Conservation (phyloP, 1,140 invertebrate species). For the Sarcophaga peregrina region DNA sequence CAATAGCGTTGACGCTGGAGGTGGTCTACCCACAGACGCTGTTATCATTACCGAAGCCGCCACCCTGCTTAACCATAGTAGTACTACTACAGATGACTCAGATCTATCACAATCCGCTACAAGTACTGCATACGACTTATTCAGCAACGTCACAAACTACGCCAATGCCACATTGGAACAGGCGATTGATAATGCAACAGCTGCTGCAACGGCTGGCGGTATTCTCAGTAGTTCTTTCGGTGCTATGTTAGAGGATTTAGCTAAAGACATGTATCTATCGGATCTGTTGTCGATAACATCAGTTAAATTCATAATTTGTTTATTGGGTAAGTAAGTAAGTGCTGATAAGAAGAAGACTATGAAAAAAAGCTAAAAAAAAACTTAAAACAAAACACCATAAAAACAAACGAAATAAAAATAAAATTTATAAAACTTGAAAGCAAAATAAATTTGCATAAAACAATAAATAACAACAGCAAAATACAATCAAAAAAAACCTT, state of each 20-base stretch:
- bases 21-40: background rate
- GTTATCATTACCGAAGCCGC: background rate
- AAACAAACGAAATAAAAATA: background rate
- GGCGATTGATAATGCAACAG: slow-evolving; percentile 55
- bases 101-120: background rate
- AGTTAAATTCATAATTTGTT: slow-evolving; percentile 72
- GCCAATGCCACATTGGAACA: slow-evolving; percentile 50
- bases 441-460: background rate
- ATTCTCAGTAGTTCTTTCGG: slow-evolving; percentile 56
- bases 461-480: background rate
- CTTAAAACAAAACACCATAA: too few relatives aligned
- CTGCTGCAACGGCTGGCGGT: slow-evolving; percentile 47
- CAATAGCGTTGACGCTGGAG: slow-evolving; percentile 1
- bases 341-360: background rate
- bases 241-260: slow-evolving; percentile 62
- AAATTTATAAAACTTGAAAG: background rate
- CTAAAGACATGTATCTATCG: slow-evolving; percentile 69
- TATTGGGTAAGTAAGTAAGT: slow-evolving; percentile 68
- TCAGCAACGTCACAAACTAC: slow-evolving; percentile 24
- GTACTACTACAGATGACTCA: background rate
- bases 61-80: background rate
- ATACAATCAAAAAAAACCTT: background rate
- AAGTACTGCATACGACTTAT: background rate
- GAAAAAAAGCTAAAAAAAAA: too few relatives aligned
- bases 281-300: slow-evolving; percentile 70